These are phyloP conservation scores for Morelia viridis DNA, from an alignment of 2,797 vertebrate species.

Conservation along the genomic window DNA sequence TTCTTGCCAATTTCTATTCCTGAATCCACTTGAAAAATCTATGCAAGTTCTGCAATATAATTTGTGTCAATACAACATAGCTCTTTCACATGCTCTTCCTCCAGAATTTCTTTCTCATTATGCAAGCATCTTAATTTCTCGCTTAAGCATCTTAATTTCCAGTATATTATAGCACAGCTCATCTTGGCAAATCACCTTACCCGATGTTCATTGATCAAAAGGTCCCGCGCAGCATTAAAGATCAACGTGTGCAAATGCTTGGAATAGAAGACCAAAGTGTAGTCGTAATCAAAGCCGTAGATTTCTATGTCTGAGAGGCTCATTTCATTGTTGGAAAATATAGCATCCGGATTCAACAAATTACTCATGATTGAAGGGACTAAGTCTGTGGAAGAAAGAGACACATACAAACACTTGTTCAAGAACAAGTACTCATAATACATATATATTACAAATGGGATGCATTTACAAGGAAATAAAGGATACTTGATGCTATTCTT, in stretches of 20 bases:
- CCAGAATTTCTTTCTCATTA: neutral
- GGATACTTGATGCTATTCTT: neutral
- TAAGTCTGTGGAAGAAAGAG: constrained; percentile 71
- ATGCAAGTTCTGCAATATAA: neutral
- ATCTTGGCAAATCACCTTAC: constrained; percentile 70
- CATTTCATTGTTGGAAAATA: constrained; percentile 98
- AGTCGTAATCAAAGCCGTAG: constrained; percentile 98
- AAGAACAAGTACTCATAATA: neutral
- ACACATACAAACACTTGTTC: neutral
- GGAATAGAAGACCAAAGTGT: constrained; percentile 97
- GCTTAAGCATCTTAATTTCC: neutral
- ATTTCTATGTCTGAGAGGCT: constrained; percentile 92
- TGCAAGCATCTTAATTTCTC: neutral
- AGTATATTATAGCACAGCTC: neutral
- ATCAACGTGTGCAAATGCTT: constrained; percentile 93
- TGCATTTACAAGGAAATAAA: neutral
- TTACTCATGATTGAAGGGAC: constrained; percentile 83
- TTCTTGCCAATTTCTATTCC: neutral
- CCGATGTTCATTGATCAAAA: constrained; percentile 92
- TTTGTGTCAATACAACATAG: neutral
- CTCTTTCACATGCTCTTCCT: neutral
- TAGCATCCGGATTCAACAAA: constrained; percentile 88
- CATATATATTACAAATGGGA: neutral
- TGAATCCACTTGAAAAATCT: neutral
- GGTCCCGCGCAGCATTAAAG: constrained; percentile 93